Evolutionary conservation across 2,797 vertebrate species (phyloP).

Genomic region (Triplophysa bombifrons): DNA sequence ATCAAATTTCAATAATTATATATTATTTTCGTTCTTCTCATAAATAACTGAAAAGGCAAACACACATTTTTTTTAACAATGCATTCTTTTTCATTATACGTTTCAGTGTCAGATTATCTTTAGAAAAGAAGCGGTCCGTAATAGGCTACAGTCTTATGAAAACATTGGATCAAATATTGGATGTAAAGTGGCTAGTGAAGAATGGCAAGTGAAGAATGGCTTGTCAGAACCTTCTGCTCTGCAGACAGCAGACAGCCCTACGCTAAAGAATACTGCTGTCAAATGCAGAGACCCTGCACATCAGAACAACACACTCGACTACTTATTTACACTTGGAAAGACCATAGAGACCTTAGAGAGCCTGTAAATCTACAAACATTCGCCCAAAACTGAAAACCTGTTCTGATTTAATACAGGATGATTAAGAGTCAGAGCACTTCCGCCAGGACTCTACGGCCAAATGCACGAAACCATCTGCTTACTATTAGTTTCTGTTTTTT

Average conservation of each 20-base stretch:
- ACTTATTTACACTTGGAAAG: slow-evolving; percentile 20
- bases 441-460: slow-evolving; percentile 21
- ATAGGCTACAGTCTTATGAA: neutral
- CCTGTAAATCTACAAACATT: neutral
- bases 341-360: neutral
- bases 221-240: slow-evolving; percentile 74
- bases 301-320: slow-evolving; percentile 31
- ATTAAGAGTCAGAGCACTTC: slow-evolving; percentile 10
- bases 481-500: slow-evolving; percentile 64
- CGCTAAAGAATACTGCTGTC: slow-evolving; percentile 68
- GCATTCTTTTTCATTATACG: neutral
- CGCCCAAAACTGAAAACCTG: slow-evolving; percentile 13
- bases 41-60: too few species aligned
- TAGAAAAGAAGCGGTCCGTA: neutral
- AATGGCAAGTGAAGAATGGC: slow-evolving; percentile 18
- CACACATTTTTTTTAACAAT: too few species aligned
- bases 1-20: too few species aligned
- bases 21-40: too few species aligned
- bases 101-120: neutral
- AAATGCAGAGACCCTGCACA: slow-evolving; percentile 62
- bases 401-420: slow-evolving; percentile 6
- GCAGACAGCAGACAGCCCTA: slow-evolving; percentile 56
- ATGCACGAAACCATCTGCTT: slow-evolving; percentile 66
- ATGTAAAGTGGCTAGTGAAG: slow-evolving; percentile 35
- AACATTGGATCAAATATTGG: neutral